phyloP scores from a whole-genome alignment of 2,797 vertebrate genomes.

The Anguilla marmorata region DNA sequence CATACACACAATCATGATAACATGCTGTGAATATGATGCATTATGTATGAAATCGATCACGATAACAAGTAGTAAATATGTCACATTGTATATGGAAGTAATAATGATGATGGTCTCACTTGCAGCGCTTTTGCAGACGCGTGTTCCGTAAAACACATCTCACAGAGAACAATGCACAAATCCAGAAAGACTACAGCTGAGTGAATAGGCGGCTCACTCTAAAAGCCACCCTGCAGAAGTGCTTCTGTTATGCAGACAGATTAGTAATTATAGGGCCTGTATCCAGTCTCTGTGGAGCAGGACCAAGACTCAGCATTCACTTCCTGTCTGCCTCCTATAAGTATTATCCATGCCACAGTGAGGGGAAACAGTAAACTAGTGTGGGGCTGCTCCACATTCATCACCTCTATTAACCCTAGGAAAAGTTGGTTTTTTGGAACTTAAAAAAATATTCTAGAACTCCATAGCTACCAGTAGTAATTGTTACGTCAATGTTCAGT shows the following conservation, averaged over 20 bases:
- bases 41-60: no score
- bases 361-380: neutral
- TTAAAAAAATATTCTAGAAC: neutral
- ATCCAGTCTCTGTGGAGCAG: neutral
- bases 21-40: neutral
- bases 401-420: neutral
- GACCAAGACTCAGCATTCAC: neutral
- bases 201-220: neutral
- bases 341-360: neutral
- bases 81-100: neutral
- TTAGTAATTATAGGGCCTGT: neutral
- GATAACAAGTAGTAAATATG: neutral
- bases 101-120: neutral
- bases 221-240: neutral
- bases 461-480: neutral
- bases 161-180: neutral
- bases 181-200: neutral
- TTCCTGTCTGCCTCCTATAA: neutral
- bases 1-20: no score
- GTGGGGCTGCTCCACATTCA: neutral
- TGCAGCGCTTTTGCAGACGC: neutral
- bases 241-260: neutral
- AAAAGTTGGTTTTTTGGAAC: neutral
- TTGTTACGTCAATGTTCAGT: neutral
- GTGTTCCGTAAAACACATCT: neutral